A percentile compares a stretch with the other conserved stretches of the same genome.
phyloP scores from a whole-genome alignment of 1,140 invertebrate genomes.

The Tribolium castaneum region DNA sequence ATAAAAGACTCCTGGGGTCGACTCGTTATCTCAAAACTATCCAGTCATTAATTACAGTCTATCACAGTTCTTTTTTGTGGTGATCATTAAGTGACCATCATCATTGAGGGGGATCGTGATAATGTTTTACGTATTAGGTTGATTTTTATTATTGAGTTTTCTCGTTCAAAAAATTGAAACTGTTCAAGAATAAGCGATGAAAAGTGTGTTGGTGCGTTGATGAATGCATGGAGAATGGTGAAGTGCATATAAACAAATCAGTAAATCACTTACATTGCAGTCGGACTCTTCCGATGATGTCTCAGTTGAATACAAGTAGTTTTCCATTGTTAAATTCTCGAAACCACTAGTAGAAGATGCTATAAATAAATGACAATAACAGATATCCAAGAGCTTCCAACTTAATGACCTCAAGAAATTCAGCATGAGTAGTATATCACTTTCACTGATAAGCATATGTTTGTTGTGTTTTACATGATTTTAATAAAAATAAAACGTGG shows the following conservation, averaged over 20 bases:
- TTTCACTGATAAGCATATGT: constrained; percentile 14
- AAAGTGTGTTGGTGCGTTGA: too few species aligned
- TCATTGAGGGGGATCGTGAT: not conserved
- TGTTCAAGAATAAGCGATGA: too few species aligned
- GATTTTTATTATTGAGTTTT: not conserved
- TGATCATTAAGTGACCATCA: not conserved
- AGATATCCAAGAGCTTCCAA: not conserved
- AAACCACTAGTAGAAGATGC: not conserved
- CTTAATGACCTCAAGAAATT: constrained; percentile 6
- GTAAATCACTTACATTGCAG: constrained; percentile 13
- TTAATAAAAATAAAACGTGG: not conserved
- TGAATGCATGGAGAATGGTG: not conserved
- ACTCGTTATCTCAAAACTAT: not conserved
- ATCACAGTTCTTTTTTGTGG: not conserved
- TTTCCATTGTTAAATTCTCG: constrained; percentile 13
- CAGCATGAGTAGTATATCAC: not conserved
- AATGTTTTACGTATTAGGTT: not conserved
- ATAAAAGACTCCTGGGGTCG: not conserved
- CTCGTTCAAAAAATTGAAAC: too few species aligned
- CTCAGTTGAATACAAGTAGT: constrained; percentile 34
- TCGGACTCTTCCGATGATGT: constrained; percentile 33
- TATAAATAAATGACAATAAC: constrained; percentile 31
- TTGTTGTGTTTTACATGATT: not conserved
- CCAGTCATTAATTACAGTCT: not conserved
- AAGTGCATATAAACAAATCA: not conserved